A percentile compares a stretch with the other conserved stretches of the same genome.
These are phyloP conservation scores for Phylloscopus trochilus DNA, from an alignment of 2,113 vertebrate species.

Conservation along the genomic window DNA sequence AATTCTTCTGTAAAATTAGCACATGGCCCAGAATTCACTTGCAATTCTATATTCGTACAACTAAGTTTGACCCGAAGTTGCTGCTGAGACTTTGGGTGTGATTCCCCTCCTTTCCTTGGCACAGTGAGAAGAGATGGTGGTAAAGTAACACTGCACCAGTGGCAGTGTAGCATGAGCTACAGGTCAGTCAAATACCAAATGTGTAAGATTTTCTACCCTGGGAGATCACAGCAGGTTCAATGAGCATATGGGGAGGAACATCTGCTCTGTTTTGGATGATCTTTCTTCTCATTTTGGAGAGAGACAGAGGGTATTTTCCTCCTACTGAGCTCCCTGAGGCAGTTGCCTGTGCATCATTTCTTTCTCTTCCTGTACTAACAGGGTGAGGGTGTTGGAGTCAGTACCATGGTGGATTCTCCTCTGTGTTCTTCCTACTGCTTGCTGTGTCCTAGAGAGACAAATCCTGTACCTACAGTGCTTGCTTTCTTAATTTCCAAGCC, in stretches of 20 bases:
- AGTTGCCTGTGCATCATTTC: background rate
- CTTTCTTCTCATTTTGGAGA: background rate
- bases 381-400: background rate
- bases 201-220: background rate
- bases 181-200: background rate
- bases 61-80: background rate
- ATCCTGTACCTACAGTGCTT: background rate
- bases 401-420: background rate
- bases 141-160: background rate
- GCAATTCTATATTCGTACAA: background rate
- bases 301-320: background rate
- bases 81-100: background rate
- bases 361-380: background rate
- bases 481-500: background rate
- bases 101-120: background rate
- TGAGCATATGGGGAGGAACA: background rate
- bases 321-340: background rate
- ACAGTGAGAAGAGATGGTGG: background rate
- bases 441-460: background rate
- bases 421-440: background rate
- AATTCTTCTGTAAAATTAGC: background rate
- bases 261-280: background rate
- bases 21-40: background rate
- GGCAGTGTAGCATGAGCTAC: background rate
- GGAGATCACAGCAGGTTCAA: background rate